A percentile compares a stretch with the other conserved stretches of the same genome.
These are phyloP conservation scores for Nemopilema nomurai DNA, from an alignment of 30 jellyfish, hydroid and myxozoan genomes.

Conservation along the genomic window DNA sequence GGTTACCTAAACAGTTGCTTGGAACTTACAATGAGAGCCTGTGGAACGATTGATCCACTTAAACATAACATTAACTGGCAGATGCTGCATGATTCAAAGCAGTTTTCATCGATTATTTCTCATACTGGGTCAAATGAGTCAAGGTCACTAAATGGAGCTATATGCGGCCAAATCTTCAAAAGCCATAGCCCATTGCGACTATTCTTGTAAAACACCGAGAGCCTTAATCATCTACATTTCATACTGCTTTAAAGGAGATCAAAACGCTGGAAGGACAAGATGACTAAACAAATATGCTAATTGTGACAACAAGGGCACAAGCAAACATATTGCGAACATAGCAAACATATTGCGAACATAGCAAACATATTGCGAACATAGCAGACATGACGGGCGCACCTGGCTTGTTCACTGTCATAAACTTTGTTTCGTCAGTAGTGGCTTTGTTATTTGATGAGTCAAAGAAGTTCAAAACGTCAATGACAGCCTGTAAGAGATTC, in stretches of 20 bases:
- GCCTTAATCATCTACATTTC: no score
- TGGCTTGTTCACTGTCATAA: constrained; percentile 86
- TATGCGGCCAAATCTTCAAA: neutral
- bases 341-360: neutral
- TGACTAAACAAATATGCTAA: no score
- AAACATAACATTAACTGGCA: neutral
- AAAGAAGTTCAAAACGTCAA: constrained; percentile 90
- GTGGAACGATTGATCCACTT: neutral
- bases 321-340: neutral
- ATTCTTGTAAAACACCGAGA: no score
- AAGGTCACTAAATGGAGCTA: neutral
- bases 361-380: neutral
- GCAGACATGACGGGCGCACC: constrained; percentile 17
- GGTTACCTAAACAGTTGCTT: neutral
- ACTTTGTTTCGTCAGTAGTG: constrained; percentile 78
- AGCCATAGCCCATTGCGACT: neutral
- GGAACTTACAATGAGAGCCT: neutral
- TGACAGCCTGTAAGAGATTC: constrained; percentile 79
- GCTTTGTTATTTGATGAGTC: constrained; percentile 81
- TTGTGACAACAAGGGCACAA: no score
- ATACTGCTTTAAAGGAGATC: no score
- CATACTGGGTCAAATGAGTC: neutral
- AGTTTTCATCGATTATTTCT: neutral
- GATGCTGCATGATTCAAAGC: neutral
- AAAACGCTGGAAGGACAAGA: no score